Evolutionary conservation across 2,888 invertebrate species (phyloP), one percentile per base, ranked within the genome.

Genomic region (Plagiodera versicolora): DNA sequence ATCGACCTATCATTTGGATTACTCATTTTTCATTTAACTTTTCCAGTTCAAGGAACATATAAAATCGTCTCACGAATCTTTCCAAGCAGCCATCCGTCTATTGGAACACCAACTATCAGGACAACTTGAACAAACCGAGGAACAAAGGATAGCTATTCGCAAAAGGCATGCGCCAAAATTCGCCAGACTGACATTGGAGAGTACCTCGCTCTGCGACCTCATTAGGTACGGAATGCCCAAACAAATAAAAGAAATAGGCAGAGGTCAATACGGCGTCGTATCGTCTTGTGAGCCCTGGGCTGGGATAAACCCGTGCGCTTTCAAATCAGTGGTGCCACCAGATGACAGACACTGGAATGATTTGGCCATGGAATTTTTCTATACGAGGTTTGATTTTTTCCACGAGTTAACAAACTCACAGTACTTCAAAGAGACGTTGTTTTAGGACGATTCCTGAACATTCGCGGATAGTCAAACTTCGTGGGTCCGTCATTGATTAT

Each of bases 301-400:
- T 0, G 88, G 86, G 0, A 84, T 83, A 52, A 80, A 86, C n/a
- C 90, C 91, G 0, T 91, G 89, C 72, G 94, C 94, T 6, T 88
- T 93, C 52, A 95, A 95, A 81, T 92, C 93, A 0, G 92, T 95
- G 52, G 87, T 94, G 47, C 94, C 94, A 0, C 91, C 92, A 0
- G 94, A 95, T 77, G 93, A 93, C 71, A 83, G 91, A 62, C 94
- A 94, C 75, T 94, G 93, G 89, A 90, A 91, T 75, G 94, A 95
- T 75, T 81, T 95, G 1, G 93, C 94, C 0, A 89, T 94, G 89
- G 94, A 95, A 80, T 94, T 94, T 83, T 93, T 92, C 78, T 94
- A 94, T 73, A 93, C 94, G 51, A 87, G 90, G 91, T 89, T 73
- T 59, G 17, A 57, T 6, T 24, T 24, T 6, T 24, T 24, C n/a